Evolutionary conservation across 2,888 invertebrate genomes (phyloP).

Genomic region (Diachrysia chrysitis): DNA sequence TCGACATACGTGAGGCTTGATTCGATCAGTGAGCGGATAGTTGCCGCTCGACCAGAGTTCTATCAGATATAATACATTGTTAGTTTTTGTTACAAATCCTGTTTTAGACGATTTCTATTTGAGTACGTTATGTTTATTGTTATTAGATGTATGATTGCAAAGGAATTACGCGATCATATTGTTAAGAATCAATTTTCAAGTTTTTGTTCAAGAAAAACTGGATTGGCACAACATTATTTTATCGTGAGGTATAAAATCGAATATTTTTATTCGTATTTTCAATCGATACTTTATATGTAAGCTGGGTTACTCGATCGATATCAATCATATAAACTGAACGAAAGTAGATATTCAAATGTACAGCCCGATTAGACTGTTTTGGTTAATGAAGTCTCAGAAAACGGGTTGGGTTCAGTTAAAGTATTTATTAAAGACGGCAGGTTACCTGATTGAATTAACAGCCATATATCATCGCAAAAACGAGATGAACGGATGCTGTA

Average conservation of each 20-base stretch:
- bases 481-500: conserved; percentile 26
- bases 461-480: conserved; percentile 44
- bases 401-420: conserved; percentile 36
- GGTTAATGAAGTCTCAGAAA: conserved; percentile 47
- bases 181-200: conserved; percentile 26
- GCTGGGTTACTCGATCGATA: conserved; percentile 20
- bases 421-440: conserved; percentile 43
- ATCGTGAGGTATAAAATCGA: conserved; percentile 23
- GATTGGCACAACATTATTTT: conserved; percentile 13
- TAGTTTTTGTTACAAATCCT: conserved; percentile 59
- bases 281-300: conserved; percentile 22
- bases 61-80: conserved; percentile 67
- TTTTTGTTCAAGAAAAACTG: conserved; percentile 22
- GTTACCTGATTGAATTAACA: conserved; percentile 19
- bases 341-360: conserved; percentile 43
- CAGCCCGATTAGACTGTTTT: conserved; percentile 40
- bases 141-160: conserved; percentile 51
- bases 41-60: conserved; percentile 64
- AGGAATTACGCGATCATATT: conserved; percentile 45
- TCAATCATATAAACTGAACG: conserved; percentile 41
- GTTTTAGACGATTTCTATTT: conserved; percentile 59
- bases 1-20: conserved; percentile 79
- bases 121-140: conserved; percentile 50
- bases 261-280: conserved; percentile 11
- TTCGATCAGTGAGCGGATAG: conserved; percentile 77